A percentile compares a stretch with the other conserved stretches of the same genome.
phyloP scores from a whole-genome alignment of 1,140 invertebrate genomes.

The Aricia agestis region DNA sequence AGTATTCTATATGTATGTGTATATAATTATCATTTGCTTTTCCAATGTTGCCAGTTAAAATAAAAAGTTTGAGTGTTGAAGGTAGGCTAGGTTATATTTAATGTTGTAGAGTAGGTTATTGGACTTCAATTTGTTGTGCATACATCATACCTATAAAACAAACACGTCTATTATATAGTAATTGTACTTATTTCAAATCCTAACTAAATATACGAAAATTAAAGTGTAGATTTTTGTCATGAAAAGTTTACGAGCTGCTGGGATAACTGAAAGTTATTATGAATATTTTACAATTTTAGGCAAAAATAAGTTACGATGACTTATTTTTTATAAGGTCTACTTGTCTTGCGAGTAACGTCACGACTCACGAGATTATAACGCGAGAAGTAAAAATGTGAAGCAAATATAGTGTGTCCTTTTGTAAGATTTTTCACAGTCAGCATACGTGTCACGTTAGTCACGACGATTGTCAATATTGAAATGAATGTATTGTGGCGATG shows the following conservation, averaged over 20 bases:
- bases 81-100: neutral
- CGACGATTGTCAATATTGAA: constrained; percentile 64
- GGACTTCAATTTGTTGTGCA: no score
- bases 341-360: neutral
- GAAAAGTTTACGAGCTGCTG: no score
- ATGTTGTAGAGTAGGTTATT: no score
- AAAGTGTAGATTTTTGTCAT: no score
- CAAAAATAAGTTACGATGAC: no score
- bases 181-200: no score
- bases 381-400: constrained; percentile 27
- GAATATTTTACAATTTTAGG: no score
- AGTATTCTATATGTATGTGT: neutral
- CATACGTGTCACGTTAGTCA: constrained; percentile 37
- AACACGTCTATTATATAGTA: no score
- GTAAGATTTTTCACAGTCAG: constrained; percentile 46
- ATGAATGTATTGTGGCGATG: constrained; percentile 41
- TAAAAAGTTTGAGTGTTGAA: neutral
- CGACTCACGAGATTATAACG: neutral
- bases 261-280: no score
- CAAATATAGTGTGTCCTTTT: constrained; percentile 34
- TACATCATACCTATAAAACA: no score
- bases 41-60: neutral
- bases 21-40: neutral
- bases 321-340: no score
- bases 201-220: no score